phyloP scores from a whole-genome alignment of 2,797 vertebrate species.

The Peromyscus attwateri region DNA sequence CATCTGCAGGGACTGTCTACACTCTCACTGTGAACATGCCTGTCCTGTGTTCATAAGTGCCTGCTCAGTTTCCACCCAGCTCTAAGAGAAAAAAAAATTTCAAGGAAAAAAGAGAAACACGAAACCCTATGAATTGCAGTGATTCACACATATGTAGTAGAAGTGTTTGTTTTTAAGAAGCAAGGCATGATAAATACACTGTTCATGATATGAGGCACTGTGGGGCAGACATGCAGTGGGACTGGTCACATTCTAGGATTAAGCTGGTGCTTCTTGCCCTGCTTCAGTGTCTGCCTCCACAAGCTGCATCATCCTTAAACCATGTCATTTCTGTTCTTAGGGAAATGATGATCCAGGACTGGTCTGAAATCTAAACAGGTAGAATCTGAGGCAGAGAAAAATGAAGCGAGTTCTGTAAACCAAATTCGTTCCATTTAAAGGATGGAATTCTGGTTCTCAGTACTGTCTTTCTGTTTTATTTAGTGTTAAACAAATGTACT shows the following conservation, averaged over 20 bases:
- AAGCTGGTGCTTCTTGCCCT: not conserved
- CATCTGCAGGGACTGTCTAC: not conserved
- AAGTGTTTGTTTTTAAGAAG: constrained; percentile 16
- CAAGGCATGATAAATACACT: not conserved
- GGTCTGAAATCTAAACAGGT: constrained; percentile 21
- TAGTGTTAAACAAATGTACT: not conserved
- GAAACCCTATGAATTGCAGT: not conserved
- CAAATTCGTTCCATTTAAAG: not conserved
- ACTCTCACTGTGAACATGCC: not conserved
- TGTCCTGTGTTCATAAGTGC: not conserved
- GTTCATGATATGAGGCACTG: not conserved
- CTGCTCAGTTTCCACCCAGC: not conserved
- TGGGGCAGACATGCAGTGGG: not conserved
- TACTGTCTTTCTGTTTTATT: not conserved
- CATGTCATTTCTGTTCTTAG: not conserved
- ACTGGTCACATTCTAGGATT: not conserved
- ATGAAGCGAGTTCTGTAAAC: not conserved
- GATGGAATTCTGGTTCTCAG: not conserved
- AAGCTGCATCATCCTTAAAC: not conserved
- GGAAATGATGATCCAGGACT: not conserved
- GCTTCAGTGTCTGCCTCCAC: not conserved
- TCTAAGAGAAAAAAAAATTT: not conserved
- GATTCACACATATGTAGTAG: not conserved
- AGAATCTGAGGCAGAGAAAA: not conserved
- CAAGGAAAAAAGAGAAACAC: not conserved